Base-by-base conservation (phyloP, 2,888 invertebrate species). In the Drosophila monieri region DNA sequence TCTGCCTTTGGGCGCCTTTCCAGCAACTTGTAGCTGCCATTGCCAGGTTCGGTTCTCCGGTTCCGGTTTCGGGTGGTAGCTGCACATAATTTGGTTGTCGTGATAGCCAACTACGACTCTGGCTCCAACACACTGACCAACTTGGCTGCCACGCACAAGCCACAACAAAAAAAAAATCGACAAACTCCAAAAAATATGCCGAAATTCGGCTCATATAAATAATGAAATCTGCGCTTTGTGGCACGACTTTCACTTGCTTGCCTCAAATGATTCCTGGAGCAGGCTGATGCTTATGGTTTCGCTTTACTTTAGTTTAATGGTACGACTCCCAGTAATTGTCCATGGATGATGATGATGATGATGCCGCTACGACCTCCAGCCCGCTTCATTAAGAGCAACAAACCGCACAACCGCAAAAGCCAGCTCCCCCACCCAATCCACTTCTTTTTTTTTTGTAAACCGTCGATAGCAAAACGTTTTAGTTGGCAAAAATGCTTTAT, bases 101-200 rank as follows among this genome's bases (percentile, higher is more conserved):
- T 76, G 76, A 73, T 73, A 51, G 60, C 62, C 74, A 56, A 52
- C 54, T 41, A n/a, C 41, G 41, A 9, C 53, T 37, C 14, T 18
- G 59, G 49, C 43, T 44, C 48, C 57, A 71, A 58, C 76, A 67
- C 48, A 79, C 74, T 83, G 77, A 81, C 83, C 77, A 81, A 77
- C 76, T 74, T 49, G 53, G 44, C 27, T 43, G 66, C 60, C 62
- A 80, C 57, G 76, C 72, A 70, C 56, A 54, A 14, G 35, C 35
- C 12, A 6, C 6, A 6, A n/a, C 35, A n/a, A 37, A 27, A 37
- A 37, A 30, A 21, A 25, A 35, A n/a, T 14, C 39, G 14, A 39
- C n/a, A 32, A 32, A 39, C 39, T 39, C 39, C n/a, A 54, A 32
- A 25, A 60, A 59, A 65, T 30, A 25, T 32, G 21, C 51, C 21